These are phyloP conservation scores for Tetranychus piercei DNA, from an alignment of 2,888 invertebrate genomes.

Conservation along the genomic window DNA sequence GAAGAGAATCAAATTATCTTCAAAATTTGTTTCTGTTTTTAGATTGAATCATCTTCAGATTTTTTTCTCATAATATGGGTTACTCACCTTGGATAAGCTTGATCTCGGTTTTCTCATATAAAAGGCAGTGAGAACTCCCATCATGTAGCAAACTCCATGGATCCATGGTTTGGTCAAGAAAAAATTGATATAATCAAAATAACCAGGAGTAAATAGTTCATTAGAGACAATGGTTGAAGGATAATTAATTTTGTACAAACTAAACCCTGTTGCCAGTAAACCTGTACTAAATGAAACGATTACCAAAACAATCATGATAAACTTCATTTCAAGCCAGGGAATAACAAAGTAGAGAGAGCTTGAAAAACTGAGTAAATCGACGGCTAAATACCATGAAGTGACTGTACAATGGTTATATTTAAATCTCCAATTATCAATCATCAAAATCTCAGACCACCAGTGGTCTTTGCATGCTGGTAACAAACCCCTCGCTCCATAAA, in stretches of 20 bases:
- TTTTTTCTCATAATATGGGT: background rate
- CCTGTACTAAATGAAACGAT: background rate
- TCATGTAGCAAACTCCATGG: background rate
- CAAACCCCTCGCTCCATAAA: background rate
- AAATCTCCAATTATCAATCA: background rate
- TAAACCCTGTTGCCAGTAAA: background rate
- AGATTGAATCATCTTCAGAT: background rate
- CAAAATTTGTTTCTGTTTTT: background rate
- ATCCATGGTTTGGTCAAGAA: conserved; percentile 4
- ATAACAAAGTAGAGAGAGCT: background rate
- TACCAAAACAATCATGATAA: background rate
- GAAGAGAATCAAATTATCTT: background rate
- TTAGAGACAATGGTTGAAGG: conserved; percentile 1
- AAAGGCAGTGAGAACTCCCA: background rate
- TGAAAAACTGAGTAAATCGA: background rate
- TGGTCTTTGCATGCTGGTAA: background rate
- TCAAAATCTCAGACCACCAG: conserved; percentile 2
- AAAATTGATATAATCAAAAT: conserved; percentile 3
- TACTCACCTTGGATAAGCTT: background rate
- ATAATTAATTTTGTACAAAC: conserved; percentile 4
- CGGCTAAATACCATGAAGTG: background rate
- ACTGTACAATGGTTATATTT: background rate
- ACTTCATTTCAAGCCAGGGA: background rate
- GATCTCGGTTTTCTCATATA: conserved; percentile 4
- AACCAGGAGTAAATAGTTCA: background rate